These are phyloP conservation scores for Aratinga solstitialis DNA, from an alignment of 2,797 vertebrate species.

Conservation along the genomic window DNA sequence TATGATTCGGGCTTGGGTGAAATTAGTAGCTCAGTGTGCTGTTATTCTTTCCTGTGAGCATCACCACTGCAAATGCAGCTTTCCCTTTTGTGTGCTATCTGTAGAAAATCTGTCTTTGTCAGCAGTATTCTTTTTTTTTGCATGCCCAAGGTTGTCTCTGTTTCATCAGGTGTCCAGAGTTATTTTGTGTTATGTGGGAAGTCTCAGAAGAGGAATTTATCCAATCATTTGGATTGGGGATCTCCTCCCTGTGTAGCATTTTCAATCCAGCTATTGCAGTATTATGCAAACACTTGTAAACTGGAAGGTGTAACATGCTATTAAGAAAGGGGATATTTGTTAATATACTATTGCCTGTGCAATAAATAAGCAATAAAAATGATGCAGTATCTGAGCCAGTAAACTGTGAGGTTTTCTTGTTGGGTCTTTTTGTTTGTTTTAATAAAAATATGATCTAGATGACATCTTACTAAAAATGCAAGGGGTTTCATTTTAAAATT, in stretches of 20 bases:
- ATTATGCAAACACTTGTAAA: neutral
- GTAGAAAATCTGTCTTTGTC: slow-evolving; percentile 7
- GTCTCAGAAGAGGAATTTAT: slow-evolving; percentile 13
- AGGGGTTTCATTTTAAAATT: neutral
- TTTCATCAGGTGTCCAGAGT: slow-evolving; percentile 13
- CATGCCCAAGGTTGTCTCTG: neutral
- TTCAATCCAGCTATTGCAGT: neutral
- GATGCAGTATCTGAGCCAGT: neutral
- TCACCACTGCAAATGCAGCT: neutral
- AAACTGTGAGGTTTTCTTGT: neutral
- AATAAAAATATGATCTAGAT: neutral
- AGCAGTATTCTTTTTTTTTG: neutral
- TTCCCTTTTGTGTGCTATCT: neutral
- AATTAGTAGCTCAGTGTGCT: neutral
- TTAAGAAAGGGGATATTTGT: neutral
- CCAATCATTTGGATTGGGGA: neutral
- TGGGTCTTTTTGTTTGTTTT: neutral
- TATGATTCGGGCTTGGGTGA: neutral
- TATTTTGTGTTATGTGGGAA: neutral
- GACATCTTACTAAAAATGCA: neutral
- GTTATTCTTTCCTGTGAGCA: neutral
- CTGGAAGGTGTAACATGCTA: neutral
- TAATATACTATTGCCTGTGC: neutral
- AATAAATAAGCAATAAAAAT: neutral
- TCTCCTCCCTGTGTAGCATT: neutral